These are phyloP conservation scores for Calameuta pallipes DNA, from an alignment of 2,888 invertebrate genomes.

Conservation along the genomic window DNA sequence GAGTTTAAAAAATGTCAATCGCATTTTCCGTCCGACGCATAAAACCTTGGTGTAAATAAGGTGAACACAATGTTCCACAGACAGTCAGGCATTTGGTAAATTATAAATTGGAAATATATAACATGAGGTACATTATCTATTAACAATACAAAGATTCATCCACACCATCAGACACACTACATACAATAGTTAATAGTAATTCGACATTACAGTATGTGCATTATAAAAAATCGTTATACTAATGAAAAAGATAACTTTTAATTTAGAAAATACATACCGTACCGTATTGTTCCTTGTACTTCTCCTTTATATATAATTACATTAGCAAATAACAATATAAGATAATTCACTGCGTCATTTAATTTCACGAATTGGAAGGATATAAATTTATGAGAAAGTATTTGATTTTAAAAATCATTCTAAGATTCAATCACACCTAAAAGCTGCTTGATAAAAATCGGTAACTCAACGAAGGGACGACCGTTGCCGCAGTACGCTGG, in stretches of 20 bases:
- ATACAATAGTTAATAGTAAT: slow-evolving; percentile 25
- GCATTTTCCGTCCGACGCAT: background rate
- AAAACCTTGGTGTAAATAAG: background rate
- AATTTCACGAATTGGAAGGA: slow-evolving; percentile 14
- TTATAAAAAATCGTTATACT: slow-evolving; percentile 21
- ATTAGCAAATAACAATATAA: slow-evolving; percentile 17
- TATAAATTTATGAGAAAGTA: slow-evolving; percentile 21
- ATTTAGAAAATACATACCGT: slow-evolving; percentile 20
- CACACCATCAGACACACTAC: slow-evolving; percentile 45
- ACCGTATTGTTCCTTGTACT: slow-evolving; percentile 11
- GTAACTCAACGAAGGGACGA: slow-evolving; percentile 13
- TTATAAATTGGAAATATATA: slow-evolving; percentile 33
- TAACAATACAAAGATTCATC: slow-evolving; percentile 53
- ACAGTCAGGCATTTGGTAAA: background rate
- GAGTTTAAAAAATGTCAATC: background rate
- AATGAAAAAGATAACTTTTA: slow-evolving; percentile 14
- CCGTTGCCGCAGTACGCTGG: background rate
- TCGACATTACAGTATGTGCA: slow-evolving; percentile 21
- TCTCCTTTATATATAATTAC: slow-evolving; percentile 9
- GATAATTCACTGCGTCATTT: slow-evolving; percentile 16
- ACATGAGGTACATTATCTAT: slow-evolving; percentile 58
- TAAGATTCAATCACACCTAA: slow-evolving; percentile 20
- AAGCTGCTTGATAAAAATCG: slow-evolving; percentile 20
- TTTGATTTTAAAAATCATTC: slow-evolving; percentile 23
- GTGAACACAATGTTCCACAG: background rate